phyloP scores from a whole-genome alignment of 2,888 invertebrate species.

The Papilio demoleus region DNA sequence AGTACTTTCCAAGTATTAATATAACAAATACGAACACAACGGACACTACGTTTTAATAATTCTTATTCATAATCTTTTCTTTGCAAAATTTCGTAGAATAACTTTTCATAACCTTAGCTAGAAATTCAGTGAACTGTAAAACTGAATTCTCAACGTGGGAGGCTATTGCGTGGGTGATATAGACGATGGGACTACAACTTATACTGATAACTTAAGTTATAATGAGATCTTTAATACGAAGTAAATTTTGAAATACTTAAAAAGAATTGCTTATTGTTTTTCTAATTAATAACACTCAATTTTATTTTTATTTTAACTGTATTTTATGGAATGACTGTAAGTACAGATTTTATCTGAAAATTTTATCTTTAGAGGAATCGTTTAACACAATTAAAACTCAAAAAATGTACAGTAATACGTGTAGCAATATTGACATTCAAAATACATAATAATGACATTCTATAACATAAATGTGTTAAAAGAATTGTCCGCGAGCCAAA shows the following conservation, averaged over 20 bases:
- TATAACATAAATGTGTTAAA: neutral
- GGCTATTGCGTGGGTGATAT: conserved; percentile 7
- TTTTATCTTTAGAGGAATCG: too few species aligned
- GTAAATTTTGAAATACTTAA: neutral
- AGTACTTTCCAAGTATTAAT: conserved; percentile 23
- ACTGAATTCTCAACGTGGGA: conserved; percentile 24
- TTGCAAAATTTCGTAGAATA: neutral
- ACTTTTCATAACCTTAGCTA: neutral
- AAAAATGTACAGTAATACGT: too few species aligned
- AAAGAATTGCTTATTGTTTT: neutral
- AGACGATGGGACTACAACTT: neutral
- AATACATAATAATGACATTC: too few species aligned
- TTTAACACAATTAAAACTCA: too few species aligned
- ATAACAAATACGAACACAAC: neutral
- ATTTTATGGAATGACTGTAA: too few species aligned
- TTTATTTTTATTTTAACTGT: too few species aligned
- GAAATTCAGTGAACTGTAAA: conserved; percentile 24
- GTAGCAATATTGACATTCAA: too few species aligned
- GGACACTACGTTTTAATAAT: neutral
- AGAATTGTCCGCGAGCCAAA: neutral
- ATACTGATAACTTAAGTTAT: neutral
- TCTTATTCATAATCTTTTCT: neutral
- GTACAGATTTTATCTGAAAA: too few species aligned
- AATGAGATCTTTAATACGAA: neutral
- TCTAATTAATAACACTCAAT: too few species aligned